Evolutionary conservation across 2,113 vertebrate species (phyloP).

Genomic region (Oreochromis tanganicae): DNA sequence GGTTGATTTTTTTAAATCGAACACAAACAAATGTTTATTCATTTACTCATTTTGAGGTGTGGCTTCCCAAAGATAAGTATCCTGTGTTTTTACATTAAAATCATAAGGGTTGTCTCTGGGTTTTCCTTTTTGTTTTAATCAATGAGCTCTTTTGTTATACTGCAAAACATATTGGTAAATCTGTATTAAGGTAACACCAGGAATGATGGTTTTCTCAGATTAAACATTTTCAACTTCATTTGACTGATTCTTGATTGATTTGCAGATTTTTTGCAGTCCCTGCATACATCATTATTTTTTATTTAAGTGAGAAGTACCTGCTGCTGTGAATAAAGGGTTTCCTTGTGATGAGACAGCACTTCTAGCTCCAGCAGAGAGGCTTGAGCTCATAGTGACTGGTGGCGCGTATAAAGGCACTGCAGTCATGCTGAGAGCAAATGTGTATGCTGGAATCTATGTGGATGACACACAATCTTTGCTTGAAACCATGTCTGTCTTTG

Average conservation of each 20-base stretch:
- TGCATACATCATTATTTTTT: neutral
- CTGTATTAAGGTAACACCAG: neutral
- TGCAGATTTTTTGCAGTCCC: neutral
- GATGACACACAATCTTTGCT: neutral
- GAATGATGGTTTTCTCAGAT: neutral
- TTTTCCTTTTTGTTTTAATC: neutral
- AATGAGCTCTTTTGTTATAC: neutral
- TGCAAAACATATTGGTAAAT: neutral
- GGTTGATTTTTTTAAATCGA: neutral
- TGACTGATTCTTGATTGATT: neutral
- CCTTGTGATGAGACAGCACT: neutral
- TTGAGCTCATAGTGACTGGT: neutral
- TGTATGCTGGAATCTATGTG: neutral
- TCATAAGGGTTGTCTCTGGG: neutral
- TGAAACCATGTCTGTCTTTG: slow-evolving; percentile 1
- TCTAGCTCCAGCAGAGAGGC: neutral
- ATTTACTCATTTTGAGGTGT: neutral
- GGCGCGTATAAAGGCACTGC: neutral
- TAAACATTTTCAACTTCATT: neutral
- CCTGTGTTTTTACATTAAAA: neutral
- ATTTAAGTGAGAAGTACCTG: neutral
- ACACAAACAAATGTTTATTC: neutral
- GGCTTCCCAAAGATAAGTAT: neutral
- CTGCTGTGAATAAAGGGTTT: neutral
- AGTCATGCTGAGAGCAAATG: neutral